These are phyloP conservation scores for Sesia bembeciformis DNA, from an alignment of 2,888 invertebrate genomes.

Conservation along the genomic window DNA sequence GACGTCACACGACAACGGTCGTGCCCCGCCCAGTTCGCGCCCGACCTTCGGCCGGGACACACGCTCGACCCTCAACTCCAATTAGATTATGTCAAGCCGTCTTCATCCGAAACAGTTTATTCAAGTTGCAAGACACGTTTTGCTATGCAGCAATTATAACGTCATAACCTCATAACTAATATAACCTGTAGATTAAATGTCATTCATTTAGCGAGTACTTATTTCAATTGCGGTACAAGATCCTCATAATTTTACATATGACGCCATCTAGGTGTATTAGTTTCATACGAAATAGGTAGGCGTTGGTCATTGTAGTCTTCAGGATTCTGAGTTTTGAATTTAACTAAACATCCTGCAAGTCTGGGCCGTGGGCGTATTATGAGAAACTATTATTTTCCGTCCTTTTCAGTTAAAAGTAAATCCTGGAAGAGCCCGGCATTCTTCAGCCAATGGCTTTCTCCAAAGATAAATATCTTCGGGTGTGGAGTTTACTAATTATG, in stretches of 20 bases:
- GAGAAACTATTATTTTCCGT: no score
- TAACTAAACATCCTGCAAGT: no score
- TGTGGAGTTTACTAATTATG: constrained; percentile 8
- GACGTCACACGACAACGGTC: constrained; percentile 5
- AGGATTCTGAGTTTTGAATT: no score
- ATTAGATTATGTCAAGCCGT: constrained; percentile 42
- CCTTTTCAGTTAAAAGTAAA: no score
- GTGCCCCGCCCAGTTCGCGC: constrained; percentile 6
- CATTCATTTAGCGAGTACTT: constrained; percentile 22
- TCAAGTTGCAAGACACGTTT: constrained; percentile 18
- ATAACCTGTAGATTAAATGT: constrained; percentile 29
- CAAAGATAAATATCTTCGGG: background rate
- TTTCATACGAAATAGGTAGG: background rate
- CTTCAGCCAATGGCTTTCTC: no score
- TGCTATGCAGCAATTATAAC: background rate
- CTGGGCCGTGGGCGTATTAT: no score
- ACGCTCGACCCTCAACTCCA: constrained; percentile 38
- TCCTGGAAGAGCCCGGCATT: no score
- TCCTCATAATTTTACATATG: constrained; percentile 31
- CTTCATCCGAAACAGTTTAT: constrained; percentile 35
- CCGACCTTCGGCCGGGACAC: constrained; percentile 6
- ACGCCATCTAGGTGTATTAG: constrained; percentile 20
- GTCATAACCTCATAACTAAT: constrained; percentile 1
- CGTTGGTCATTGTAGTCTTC: background rate
- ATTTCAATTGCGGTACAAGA: constrained; percentile 39